Conservation (phyloP, 2,797 vertebrate genomes). For the Sebastes iracundus region DNA sequence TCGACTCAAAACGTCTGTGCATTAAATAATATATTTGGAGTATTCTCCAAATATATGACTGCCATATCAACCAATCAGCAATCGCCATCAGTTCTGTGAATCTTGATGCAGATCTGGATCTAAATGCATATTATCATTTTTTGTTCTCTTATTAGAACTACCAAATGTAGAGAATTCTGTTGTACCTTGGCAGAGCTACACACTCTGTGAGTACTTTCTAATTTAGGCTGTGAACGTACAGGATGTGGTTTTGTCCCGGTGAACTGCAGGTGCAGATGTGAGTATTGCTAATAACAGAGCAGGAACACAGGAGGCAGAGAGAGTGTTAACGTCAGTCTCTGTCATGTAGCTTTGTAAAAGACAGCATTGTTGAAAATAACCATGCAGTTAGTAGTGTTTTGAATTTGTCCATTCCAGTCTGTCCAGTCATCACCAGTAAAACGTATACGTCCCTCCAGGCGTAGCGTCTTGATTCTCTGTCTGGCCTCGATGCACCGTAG, state of each 20-base stretch:
- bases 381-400: neutral
- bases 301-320: neutral
- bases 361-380: neutral
- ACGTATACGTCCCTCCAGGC: neutral
- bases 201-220: neutral
- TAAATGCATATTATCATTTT: neutral
- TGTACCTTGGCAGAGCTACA: neutral
- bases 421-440: neutral
- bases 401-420: neutral
- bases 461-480: neutral
- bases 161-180: neutral
- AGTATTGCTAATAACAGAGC: slow-evolving; percentile 46
- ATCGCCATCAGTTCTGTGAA: neutral
- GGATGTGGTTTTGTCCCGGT: slow-evolving; percentile 44
- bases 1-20: neutral
- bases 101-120: neutral
- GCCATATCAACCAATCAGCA: neutral
- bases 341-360: neutral
- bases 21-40: neutral
- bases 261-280: slow-evolving; percentile 15
- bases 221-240: slow-evolving; percentile 24
- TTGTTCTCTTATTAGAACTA: neutral
- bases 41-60: neutral
- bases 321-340: neutral
- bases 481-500: slow-evolving; percentile 19